Evolutionary conservation across 1,140 invertebrate species (phyloP).

Genomic region (Diachasma alloeum): DNA sequence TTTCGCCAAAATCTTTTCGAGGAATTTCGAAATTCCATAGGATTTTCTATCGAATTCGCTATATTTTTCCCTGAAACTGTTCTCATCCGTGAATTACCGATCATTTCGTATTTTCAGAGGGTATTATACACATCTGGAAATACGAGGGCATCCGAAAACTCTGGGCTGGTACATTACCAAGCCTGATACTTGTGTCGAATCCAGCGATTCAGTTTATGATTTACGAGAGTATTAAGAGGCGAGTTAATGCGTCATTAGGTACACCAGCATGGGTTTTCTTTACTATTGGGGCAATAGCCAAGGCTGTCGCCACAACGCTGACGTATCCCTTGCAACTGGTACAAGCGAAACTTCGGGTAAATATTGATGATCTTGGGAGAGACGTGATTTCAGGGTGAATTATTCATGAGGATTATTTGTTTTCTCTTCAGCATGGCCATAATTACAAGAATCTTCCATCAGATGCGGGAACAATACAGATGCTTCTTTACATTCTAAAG

Average conservation of each 20-base stretch:
- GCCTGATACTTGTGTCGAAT: constrained; percentile 85
- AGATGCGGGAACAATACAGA: constrained; percentile 64
- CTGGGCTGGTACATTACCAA: constrained; percentile 85
- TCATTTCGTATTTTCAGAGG: constrained; percentile 64
- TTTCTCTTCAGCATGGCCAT: constrained; percentile 63
- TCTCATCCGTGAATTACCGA: neutral
- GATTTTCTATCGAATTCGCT: too few relatives aligned
- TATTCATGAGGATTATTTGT: constrained; percentile 10
- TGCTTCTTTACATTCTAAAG: constrained; percentile 71
- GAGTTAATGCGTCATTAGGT: constrained; percentile 55
- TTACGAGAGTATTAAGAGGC: constrained; percentile 85
- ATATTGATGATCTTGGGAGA: constrained; percentile 2
- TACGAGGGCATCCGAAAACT: constrained; percentile 76
- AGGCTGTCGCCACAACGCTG: constrained; percentile 81
- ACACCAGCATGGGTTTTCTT: constrained; percentile 69
- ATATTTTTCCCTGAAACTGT: too few relatives aligned
- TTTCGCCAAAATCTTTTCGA: too few relatives aligned
- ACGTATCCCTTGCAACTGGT: constrained; percentile 90
- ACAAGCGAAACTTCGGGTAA: constrained; percentile 81
- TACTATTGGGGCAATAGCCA: constrained; percentile 79
- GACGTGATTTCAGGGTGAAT: neutral
- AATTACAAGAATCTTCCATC: constrained; percentile 57
- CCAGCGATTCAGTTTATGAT: constrained; percentile 92
- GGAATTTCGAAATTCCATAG: too few relatives aligned
- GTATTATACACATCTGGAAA: constrained; percentile 73